Conservation (phyloP, 35 echinoderm and acorn worm genomes). For the Anneissia japonica region DNA sequence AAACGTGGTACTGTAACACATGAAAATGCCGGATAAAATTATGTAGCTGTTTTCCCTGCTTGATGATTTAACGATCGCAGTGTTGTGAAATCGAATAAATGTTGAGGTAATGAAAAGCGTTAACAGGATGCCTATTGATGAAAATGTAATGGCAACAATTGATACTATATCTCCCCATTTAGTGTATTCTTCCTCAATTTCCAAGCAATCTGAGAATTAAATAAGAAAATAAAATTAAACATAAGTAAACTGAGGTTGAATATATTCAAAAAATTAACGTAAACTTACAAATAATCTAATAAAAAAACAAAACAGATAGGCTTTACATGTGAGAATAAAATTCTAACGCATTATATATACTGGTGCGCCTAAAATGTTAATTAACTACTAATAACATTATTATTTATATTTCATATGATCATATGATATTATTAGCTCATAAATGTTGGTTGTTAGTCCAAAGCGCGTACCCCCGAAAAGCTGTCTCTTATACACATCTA, state of each 20-base stretch:
- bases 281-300: too few species aligned
- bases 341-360: too few species aligned
- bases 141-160: slow-evolving; percentile 59
- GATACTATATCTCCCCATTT: slow-evolving; percentile 67
- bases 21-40: slow-evolving; percentile 61
- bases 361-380: too few species aligned
- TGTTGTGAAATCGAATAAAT: slow-evolving; percentile 77
- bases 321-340: too few species aligned
- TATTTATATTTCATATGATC: too few species aligned
- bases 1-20: slow-evolving; percentile 79
- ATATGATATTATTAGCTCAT: too few species aligned
- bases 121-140: slow-evolving; percentile 58
- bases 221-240: not conserved
- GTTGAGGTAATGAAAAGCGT: slow-evolving; percentile 72
- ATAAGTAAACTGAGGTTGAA: not conserved
- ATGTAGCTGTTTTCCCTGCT: slow-evolving; percentile 95
- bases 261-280: too few species aligned
- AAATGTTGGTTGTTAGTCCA: too few species aligned
- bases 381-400: too few species aligned
- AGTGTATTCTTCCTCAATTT: slow-evolving; percentile 68
- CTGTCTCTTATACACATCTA: too few species aligned
- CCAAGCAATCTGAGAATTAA: slow-evolving; percentile 48
- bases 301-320: too few species aligned
- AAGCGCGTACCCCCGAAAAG: too few species aligned
- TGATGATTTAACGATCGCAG: slow-evolving; percentile 81